phyloP scores from a whole-genome alignment of 2,113 vertebrate genomes.

The Echinops telfairi region DNA sequence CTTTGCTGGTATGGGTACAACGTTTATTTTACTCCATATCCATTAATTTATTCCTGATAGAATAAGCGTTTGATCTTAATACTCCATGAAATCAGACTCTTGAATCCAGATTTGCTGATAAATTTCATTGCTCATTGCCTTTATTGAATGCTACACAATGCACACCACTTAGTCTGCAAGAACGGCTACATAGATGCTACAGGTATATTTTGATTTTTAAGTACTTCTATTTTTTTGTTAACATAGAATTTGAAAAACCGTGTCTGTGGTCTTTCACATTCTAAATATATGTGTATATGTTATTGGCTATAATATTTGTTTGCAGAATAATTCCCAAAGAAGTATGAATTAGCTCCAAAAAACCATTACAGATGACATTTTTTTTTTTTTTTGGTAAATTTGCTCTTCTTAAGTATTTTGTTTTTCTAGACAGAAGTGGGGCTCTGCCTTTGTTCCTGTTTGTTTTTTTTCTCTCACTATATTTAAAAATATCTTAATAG shows the following conservation, averaged over 20 bases:
- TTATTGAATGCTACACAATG: constrained; percentile 72
- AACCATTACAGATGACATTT: neutral
- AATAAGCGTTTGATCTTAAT: constrained; percentile 69
- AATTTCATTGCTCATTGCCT: constrained; percentile 80
- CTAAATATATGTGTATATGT: neutral
- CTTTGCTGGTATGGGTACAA: constrained; percentile 66
- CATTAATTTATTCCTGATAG: constrained; percentile 80
- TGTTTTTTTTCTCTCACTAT: neutral
- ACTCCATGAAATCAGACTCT: constrained; percentile 80
- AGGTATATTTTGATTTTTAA: no score
- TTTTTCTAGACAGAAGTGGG: neutral
- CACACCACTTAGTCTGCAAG: constrained; percentile 67
- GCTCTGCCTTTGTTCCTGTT: constrained; percentile 32
- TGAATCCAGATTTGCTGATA: constrained; percentile 76
- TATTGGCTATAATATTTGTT: neutral
- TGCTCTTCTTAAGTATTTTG: neutral
- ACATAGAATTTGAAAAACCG: constrained; percentile 30
- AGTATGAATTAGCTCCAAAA: neutral
- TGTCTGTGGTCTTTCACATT: neutral
- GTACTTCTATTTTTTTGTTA: constrained; percentile 64
- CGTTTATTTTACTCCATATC: constrained; percentile 73
- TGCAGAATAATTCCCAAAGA: neutral
- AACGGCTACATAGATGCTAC: neutral
- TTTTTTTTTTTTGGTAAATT: neutral
- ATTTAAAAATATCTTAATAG: neutral